A percentile compares a stretch with the other conserved stretches of the same genome.
Conservation (phyloP, 2,797 vertebrate species). For the Ceyx erithaca region DNA sequence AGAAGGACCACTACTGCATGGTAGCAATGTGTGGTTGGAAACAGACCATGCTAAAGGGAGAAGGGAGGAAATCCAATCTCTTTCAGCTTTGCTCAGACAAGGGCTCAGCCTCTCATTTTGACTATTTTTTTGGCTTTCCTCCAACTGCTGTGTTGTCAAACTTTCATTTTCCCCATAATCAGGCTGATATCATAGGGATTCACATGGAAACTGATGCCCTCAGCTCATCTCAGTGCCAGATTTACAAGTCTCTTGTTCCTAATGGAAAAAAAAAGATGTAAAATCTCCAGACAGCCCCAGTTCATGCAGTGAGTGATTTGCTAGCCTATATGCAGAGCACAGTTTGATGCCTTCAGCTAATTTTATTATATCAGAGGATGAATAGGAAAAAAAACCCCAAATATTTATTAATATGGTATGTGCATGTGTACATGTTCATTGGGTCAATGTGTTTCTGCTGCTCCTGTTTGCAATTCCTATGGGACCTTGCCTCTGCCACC, state of each 20-base stretch:
- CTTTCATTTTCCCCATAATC: slow-evolving; percentile 1
- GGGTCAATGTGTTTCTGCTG: not conserved
- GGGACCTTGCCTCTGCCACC: not conserved
- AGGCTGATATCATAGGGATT: slow-evolving; percentile 43
- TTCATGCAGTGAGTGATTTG: not conserved
- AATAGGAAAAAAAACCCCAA: not conserved
- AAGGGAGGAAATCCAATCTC: not conserved
- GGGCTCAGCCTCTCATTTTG: not conserved
- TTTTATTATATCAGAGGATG: not conserved
- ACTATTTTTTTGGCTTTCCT: not conserved
- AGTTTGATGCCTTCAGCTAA: not conserved
- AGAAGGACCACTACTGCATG: not conserved
- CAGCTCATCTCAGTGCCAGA: slow-evolving; percentile 26
- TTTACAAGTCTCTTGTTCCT: slow-evolving; percentile 40
- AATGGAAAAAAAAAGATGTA: slow-evolving; percentile 27
- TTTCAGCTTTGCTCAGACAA: not conserved
- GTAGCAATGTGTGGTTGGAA: not conserved
- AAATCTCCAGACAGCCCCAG: not conserved
- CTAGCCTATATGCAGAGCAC: not conserved
- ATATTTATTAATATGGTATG: not conserved
- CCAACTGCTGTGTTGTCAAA: not conserved
- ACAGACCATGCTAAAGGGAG: not conserved
- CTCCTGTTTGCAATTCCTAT: not conserved
- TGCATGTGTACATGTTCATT: not conserved
- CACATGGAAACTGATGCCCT: slow-evolving; percentile 6